Evolutionary conservation across 2,888 invertebrate species (phyloP).

Genomic region (Trissoscelio sp.): DNA sequence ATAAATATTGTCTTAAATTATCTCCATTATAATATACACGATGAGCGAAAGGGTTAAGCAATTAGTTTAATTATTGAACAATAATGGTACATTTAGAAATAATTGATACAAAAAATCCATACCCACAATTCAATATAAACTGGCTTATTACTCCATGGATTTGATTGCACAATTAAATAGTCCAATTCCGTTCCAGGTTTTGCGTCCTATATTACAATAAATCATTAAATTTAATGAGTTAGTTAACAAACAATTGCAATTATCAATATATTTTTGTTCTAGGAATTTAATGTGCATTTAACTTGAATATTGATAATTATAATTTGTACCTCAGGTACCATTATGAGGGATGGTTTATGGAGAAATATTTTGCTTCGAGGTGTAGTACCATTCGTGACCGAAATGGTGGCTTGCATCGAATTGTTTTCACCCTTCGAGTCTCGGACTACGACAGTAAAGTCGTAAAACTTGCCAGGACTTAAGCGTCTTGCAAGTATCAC

Average conservation of each 20-base stretch:
- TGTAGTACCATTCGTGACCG: conserved; percentile 93
- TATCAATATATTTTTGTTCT: conserved; percentile 32
- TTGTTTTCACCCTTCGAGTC: conserved; percentile 92
- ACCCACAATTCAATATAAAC: conserved; percentile 94
- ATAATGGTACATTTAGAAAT: too few relatives aligned
- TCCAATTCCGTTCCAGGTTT: conserved; percentile 91
- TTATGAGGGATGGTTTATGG: conserved; percentile 90
- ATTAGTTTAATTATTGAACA: too few relatives aligned
- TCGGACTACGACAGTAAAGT: conserved; percentile 89
- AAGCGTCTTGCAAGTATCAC: conserved; percentile 90
- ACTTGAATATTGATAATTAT: too few relatives aligned
- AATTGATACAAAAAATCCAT: conserved; percentile 81
- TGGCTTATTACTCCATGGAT: conserved; percentile 90
- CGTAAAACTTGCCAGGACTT: conserved; percentile 92
- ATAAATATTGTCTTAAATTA: too few relatives aligned
- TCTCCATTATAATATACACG: too few relatives aligned
- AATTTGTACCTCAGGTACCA: conserved; percentile 89
- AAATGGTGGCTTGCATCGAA: conserved; percentile 90
- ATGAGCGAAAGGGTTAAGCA: too few relatives aligned
- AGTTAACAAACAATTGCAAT: too few relatives aligned
- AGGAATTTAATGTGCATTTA: too few relatives aligned
- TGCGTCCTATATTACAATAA: conserved; percentile 86
- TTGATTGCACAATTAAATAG: conserved; percentile 91
- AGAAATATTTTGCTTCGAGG: conserved; percentile 93
- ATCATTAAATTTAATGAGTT: too few relatives aligned